Evolutionary conservation across 37 sponge, comb jelly and placozoan species (phyloP), one percentile per base, ranked within the genome.

Genomic region (Oopsacas minuta): DNA sequence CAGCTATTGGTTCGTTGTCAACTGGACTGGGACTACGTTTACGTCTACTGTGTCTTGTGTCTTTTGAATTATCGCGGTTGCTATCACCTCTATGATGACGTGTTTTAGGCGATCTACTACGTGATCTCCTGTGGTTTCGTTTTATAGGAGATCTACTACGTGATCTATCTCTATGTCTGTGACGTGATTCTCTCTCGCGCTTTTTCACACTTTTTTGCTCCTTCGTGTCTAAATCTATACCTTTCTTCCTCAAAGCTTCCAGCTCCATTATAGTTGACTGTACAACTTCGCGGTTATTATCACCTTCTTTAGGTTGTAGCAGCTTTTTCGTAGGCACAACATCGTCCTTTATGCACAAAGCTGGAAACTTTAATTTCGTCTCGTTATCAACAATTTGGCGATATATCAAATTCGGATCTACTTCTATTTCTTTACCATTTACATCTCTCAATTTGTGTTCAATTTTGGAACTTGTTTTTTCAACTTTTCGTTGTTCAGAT

Each of bases 341-440:
- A 37, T 91, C 82, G 38, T 94, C 90, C 0, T 94, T 91, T 8
- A 96, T 87, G 51, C 89, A 89, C 28, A 96, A 88, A 0, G 91
- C 97, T 38, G 97, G 97, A 46, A 89, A 94, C 53, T 61, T 69
- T 23, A 89, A 85, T 53, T 61, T 89, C 85, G 52, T 89, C 81
- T 86, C 37, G 52, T 84, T 39, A 12, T 61, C 1, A 20, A 61
- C 22, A 61, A 34, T 61, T 61, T 61, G 32, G 75, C 75, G 75
- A 61, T 25, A n/a, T 61, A 61, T 25, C 75, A 61, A 61, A 61
- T 3, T 20, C 30, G 75, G 75, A 61, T 61, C 75, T 7, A 61
- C 22, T 25, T 61, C 75, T 25, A 61, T 61, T n/a, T 61, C 30
- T 61, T 61, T 34, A 25, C 75, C 75, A 61, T 61, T 61, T 10